phyloP scores from a whole-genome alignment of 2,888 invertebrate genomes.

The Macropis europaea region DNA sequence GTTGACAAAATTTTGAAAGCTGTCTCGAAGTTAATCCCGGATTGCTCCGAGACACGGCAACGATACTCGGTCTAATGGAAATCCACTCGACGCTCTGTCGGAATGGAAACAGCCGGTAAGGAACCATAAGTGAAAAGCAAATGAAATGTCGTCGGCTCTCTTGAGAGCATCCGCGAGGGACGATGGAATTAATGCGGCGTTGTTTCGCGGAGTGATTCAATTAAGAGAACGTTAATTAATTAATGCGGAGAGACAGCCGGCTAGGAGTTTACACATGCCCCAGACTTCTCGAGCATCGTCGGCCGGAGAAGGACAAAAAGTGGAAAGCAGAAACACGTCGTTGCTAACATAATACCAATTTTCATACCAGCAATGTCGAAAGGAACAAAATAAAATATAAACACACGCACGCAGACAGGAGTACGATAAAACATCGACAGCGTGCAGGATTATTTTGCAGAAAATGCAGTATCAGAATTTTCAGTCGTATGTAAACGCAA shows the following conservation, averaged over 20 bases:
- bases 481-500: no score
- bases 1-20: not conserved
- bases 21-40: constrained; percentile 10
- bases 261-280: constrained; percentile 50
- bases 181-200: constrained; percentile 54
- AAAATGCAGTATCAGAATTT: no score
- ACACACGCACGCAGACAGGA: no score
- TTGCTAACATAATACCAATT: constrained; percentile 1
- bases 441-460: no score
- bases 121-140: constrained; percentile 45
- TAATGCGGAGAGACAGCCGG: constrained; percentile 56
- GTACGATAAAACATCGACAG: no score
- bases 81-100: constrained; percentile 15
- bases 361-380: no score
- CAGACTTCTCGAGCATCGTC: constrained; percentile 39
- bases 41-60: not conserved
- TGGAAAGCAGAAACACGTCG: constrained; percentile 14
- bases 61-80: constrained; percentile 24
- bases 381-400: not conserved
- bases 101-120: constrained; percentile 35
- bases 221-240: constrained; percentile 70
- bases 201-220: constrained; percentile 65
- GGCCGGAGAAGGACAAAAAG: constrained; percentile 37
- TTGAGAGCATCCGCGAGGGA: constrained; percentile 48
- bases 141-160: constrained; percentile 46